Base-by-base conservation (phyloP, 2,888 invertebrate species). In the Euspilapteryx auroguttella region DNA sequence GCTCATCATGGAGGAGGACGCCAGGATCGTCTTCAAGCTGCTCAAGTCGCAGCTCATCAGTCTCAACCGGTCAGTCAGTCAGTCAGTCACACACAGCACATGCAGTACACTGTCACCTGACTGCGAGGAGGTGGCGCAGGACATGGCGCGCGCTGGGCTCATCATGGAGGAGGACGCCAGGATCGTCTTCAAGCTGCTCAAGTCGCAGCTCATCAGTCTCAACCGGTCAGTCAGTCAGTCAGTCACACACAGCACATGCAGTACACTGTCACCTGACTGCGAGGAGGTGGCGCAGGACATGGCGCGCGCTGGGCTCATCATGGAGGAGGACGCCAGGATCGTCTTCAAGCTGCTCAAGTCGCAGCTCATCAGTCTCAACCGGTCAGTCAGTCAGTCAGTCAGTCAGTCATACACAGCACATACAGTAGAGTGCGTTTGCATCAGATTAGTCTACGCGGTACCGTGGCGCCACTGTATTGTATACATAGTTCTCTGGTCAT, bases 251-350 rank as follows among this genome's bases (percentile, higher is more conserved):
- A 17, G 26, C 20, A 12, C 11, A 27, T 17, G 12, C 12, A 26
- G 21, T 31, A n/a, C n/a, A n/a, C n/a, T n/a, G n/a, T n/a, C n/a
- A n/a, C n/a, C n/a, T n/a, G 88, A 92, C 53, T 91, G 93, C 33
- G 94, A 96, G 49, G 93, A 94, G 49, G 90, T 98, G 21, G 93
- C 95, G 29, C 86, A 87, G 50, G 96, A 95, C 59, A 94, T 97
- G 96, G 90, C 91, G 21, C 93, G 93, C 53, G 90, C 93, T 13
- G 94, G 94, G 21, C 88, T 95, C 50, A 92, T 97, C 47, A 89
- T 91, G 52, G 96, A 97, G 51, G 97, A 96, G 54, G 98, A 98
- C 59, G 88, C 91, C 0, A 83, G 92, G 46, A 87, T 90, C 34
- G 95, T 97, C 8, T 87, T 88, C 34, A 93, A 94, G 51, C 82